Percentiles rank a stretch among this genome's conserved stretches.
Conservation (phyloP, 1,140 invertebrate species). For the Littorina saxatilis region DNA sequence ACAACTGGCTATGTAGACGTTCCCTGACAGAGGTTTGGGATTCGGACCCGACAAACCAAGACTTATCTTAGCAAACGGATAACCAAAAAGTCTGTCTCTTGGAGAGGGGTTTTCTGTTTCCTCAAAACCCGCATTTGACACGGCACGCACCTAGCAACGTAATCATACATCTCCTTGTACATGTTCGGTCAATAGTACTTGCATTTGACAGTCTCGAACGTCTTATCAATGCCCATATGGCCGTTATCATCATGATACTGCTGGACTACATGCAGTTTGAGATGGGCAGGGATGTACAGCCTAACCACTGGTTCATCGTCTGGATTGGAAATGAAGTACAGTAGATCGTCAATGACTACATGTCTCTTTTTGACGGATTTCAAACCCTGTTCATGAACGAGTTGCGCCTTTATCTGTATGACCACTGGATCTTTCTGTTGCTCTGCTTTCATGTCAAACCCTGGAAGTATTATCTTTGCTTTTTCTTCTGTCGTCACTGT, state of each 20-base stretch:
- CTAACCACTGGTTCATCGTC: slow-evolving; percentile 1
- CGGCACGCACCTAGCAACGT: slow-evolving; percentile 44
- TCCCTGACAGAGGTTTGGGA: slow-evolving; percentile 34
- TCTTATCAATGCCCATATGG: slow-evolving; percentile 36
- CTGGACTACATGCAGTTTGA: background rate
- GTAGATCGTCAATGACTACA: slow-evolving; percentile 38
- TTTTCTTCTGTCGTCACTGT: slow-evolving; percentile 5
- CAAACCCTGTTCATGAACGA: background rate
- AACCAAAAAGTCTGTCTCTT: slow-evolving; percentile 38
- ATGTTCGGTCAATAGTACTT: slow-evolving; percentile 40
- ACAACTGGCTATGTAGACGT: slow-evolving; percentile 41
- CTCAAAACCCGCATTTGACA: slow-evolving; percentile 12
- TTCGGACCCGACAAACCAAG: slow-evolving; percentile 50
- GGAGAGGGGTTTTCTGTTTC: slow-evolving; percentile 17
- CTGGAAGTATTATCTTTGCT: background rate
- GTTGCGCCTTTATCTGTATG: background rate
- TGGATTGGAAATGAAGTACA: slow-evolving; percentile 45
- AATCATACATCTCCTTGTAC: slow-evolving; percentile 15
- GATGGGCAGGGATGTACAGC: background rate
- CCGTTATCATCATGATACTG: slow-evolving; percentile 42
- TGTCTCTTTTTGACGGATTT: slow-evolving; percentile 27
- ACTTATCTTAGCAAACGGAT: slow-evolving; percentile 35
- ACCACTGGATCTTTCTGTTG: slow-evolving; percentile 36
- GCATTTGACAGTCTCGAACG: background rate
- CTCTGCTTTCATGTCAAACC: slow-evolving; percentile 33